These are phyloP conservation scores for Cyclargus thomasi DNA, from an alignment of 1,140 invertebrate species.

Conservation along the genomic window DNA sequence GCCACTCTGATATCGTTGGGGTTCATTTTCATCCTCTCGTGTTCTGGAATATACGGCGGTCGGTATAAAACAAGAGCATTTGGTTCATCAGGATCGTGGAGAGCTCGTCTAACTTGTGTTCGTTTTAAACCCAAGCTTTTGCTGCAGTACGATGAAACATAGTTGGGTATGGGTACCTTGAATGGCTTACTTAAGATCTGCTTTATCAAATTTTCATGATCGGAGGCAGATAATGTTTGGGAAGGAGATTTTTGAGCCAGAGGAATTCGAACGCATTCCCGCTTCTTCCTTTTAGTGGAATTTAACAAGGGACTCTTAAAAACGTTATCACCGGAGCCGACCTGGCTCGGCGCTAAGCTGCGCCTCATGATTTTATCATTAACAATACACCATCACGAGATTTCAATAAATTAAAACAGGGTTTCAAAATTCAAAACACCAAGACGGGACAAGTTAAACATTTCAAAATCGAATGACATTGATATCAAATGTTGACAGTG, in stretches of 20 bases:
- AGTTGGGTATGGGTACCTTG: constrained; percentile 95
- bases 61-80: constrained; percentile 93
- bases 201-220: constrained; percentile 81
- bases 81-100: constrained; percentile 96
- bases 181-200: constrained; percentile 93
- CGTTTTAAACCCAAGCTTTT: constrained; percentile 76
- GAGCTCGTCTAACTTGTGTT: constrained; percentile 76
- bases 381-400: background rate
- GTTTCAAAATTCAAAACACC: background rate
- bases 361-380: constrained; percentile 55
- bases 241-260: constrained; percentile 52
- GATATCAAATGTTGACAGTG: too few species aligned
- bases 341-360: constrained; percentile 76
- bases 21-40: constrained; percentile 87
- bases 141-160: constrained; percentile 83
- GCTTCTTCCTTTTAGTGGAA: constrained; percentile 53
- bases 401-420: background rate
- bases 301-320: constrained; percentile 69
- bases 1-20: constrained; percentile 83
- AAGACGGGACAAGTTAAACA: background rate
- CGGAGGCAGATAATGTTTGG: constrained; percentile 58
- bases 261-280: constrained; percentile 56
- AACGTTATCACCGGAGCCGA: constrained; percentile 53
- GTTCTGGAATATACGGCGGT: constrained; percentile 86
- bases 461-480: constrained; percentile 2